These are phyloP conservation scores for Parascotia fuliginaria DNA, from an alignment of 2,888 invertebrate species.

Conservation along the genomic window DNA sequence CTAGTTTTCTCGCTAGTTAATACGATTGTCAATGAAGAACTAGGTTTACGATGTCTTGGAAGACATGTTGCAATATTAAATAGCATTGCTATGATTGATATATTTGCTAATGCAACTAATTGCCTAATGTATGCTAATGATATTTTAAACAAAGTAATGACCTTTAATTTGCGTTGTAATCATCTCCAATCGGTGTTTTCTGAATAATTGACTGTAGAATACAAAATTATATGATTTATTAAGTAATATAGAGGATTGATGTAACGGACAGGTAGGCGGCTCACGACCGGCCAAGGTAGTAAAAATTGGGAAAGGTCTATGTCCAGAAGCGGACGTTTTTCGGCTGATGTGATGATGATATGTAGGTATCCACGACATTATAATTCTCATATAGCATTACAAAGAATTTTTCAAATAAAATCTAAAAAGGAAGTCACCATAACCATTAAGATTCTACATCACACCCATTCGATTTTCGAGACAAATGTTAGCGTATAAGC, in stretches of 20 bases:
- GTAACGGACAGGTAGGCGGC: too few relatives aligned
- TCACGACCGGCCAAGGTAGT: too few relatives aligned
- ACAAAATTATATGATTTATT: too few relatives aligned
- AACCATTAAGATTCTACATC: conserved; percentile 50
- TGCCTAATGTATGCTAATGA: conserved; percentile 20
- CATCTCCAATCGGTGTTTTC: neutral
- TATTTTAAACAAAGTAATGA: neutral
- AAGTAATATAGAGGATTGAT: too few relatives aligned
- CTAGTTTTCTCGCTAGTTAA: neutral
- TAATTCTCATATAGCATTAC: neutral
- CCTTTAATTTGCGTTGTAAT: neutral
- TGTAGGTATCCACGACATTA: too few relatives aligned
- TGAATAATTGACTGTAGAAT: neutral
- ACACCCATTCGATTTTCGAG: conserved; percentile 59
- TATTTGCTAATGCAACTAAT: conserved; percentile 39
- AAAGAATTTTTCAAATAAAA: conserved; percentile 27
- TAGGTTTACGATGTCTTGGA: conserved; percentile 50
- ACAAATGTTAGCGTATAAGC: conserved; percentile 56
- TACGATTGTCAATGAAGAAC: conserved; percentile 29
- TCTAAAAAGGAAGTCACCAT: conserved; percentile 41
- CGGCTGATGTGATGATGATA: too few relatives aligned
- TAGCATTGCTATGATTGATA: conserved; percentile 47
- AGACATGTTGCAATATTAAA: conserved; percentile 27
- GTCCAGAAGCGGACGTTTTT: too few relatives aligned
- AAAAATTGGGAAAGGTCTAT: too few relatives aligned